Base-by-base conservation (phyloP, 2,888 invertebrate species). In the Ectemnius lituratus region DNA sequence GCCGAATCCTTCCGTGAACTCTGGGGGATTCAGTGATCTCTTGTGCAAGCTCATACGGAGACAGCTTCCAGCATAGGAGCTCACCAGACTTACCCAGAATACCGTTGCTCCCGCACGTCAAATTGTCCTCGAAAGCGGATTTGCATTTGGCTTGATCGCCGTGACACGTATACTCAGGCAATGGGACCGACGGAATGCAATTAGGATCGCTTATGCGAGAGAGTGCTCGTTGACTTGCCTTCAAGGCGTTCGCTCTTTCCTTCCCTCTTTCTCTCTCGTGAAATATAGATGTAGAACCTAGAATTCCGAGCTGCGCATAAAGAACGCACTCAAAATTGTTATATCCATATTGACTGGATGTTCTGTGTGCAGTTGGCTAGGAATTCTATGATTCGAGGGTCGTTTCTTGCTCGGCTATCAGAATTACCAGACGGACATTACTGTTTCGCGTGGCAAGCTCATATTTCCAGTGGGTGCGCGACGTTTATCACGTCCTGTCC, bases 401-500 rank as follows among this genome's bases (percentile, higher is more conserved):
- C 37, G 37, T 60, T 13, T 13, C 59, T 5, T 47, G 27, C 67
- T 46, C 58, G 52, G 59, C 77, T 57, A 78, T 78, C 75, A 71
- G 68, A 64, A 52, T 70, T 72, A 74, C 77, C 76, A 62, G 73
- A 63, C 62, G 70, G 56, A 57, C 23, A 23, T 23, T 23, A 23
- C 66, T 62, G 65, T 63, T 70, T 63, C 57, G 70, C 77, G 45
- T 61, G 69, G 59, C 65, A 73, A 56, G 61, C 76, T 80, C 80
- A 73, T 81, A 79, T 75, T 72, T 81, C 70, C 79, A 61, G 71
- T 49, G 62, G 49, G 56, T 56, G 61, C 62, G 28, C 67, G 65
- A 60, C 79, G 79, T 82, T 82, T 76, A 83, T 83, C 83, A 78
- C 72, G 76, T 79, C 70, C 52, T 69, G 74, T 80, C 79, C 71